These are phyloP conservation scores for Pseudomyrmex sp. DNA, from an alignment of 1,140 invertebrate genomes.

Conservation along the genomic window DNA sequence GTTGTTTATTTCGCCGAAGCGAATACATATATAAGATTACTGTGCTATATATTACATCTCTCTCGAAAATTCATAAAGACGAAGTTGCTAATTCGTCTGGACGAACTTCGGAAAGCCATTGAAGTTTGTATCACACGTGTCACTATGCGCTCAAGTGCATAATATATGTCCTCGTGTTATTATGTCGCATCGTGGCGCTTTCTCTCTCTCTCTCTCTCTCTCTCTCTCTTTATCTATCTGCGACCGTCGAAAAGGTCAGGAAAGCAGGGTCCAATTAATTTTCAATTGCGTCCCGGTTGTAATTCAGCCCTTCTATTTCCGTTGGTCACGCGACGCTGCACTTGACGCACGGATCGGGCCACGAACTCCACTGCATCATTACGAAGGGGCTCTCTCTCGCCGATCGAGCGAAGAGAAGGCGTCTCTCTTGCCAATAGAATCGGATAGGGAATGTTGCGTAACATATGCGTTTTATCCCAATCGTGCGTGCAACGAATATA, in stretches of 20 bases:
- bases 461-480: not conserved
- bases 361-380: conserved; percentile 31
- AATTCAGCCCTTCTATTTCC: conserved; percentile 61
- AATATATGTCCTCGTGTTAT: conserved; percentile 18
- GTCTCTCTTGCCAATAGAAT: not conserved
- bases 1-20: not conserved
- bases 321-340: conserved; percentile 67
- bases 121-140: not conserved
- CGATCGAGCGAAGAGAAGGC: conserved; percentile 3
- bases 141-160: not conserved
- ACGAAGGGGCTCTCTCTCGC: not conserved
- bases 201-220: no score
- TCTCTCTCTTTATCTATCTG: no score
- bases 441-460: conserved; percentile 27
- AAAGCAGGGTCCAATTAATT: conserved; percentile 65
- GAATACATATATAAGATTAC: not conserved
- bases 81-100: no score
- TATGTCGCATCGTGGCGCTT: not conserved
- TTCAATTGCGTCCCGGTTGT: conserved; percentile 63
- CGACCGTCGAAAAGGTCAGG: conserved; percentile 36
- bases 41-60: not conserved
- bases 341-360: conserved; percentile 64
- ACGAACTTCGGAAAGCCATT: not conserved
- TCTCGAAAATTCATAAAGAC: not conserved
- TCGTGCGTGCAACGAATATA: not conserved